Evolutionary conservation across 2,888 invertebrate genomes (phyloP).

Genomic region (Apantesis nais): DNA sequence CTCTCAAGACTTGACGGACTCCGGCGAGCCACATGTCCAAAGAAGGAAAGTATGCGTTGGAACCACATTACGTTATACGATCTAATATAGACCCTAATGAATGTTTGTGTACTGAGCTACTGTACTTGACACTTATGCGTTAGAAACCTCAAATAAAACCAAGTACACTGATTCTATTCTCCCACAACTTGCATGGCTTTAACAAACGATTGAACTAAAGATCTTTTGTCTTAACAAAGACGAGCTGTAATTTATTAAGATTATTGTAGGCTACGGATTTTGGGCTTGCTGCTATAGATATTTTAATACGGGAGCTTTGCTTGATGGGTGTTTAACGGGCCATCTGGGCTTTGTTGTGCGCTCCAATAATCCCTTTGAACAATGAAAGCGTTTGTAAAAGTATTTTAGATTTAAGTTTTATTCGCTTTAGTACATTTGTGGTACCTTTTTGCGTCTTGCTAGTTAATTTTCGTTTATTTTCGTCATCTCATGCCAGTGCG

Average conservation of each 20-base stretch:
- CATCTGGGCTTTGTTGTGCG: constrained; percentile 41
- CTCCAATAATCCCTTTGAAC: constrained; percentile 39
- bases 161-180: background rate
- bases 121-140: background rate
- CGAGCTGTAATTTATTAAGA: constrained; percentile 41
- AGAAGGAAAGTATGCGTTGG: no score
- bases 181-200: constrained; percentile 8
- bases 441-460: background rate
- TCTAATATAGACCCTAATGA: background rate
- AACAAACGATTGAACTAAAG: constrained; percentile 14
- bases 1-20: no score
- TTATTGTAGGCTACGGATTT: constrained; percentile 39
- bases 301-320: constrained; percentile 41
- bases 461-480: background rate
- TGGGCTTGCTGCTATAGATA: constrained; percentile 37
- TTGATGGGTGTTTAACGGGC: constrained; percentile 44
- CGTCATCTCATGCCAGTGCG: background rate
- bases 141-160: background rate
- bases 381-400: constrained; percentile 43
- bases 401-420: constrained; percentile 30
- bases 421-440: background rate
- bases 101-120: background rate
- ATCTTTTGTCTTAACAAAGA: constrained; percentile 25
- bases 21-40: no score
- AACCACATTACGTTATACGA: no score